Evolutionary conservation across 2,888 invertebrate genomes (phyloP).

Genomic region (Onchidella celtica): DNA sequence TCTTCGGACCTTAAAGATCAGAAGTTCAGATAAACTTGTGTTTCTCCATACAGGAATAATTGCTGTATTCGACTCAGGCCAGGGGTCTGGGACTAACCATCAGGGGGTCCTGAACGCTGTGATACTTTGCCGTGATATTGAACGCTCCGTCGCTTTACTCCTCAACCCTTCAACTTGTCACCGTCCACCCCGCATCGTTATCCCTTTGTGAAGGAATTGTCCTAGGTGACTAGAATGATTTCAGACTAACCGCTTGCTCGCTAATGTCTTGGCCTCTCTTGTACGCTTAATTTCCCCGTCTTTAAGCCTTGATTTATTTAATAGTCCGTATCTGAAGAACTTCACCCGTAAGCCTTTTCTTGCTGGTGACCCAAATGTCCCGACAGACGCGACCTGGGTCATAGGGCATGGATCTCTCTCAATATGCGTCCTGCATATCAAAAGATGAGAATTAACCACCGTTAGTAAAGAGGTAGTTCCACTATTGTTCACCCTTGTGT

Average conservation of each 20-base stretch:
- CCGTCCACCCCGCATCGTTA: neutral
- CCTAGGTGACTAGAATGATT: neutral
- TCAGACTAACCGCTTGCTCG: constrained; percentile 10
- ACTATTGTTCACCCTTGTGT: neutral
- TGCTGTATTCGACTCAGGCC: neutral
- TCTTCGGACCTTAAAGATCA: constrained; percentile 3
- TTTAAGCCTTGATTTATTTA: constrained; percentile 35
- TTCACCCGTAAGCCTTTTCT: neutral
- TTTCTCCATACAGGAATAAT: neutral
- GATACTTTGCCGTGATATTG: constrained; percentile 21
- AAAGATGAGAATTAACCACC: neutral
- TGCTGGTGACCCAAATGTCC: neutral
- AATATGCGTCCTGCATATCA: neutral
- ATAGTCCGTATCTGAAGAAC: constrained; percentile 7
- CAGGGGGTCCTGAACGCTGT: too few species aligned
- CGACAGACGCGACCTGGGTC: constrained; percentile 15
- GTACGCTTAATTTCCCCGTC: constrained; percentile 13
- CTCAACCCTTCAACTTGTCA: neutral
- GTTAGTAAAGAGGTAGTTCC: neutral
- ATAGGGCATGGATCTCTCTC: constrained; percentile 17
- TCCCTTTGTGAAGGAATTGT: neutral
- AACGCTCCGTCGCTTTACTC: neutral
- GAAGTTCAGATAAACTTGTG: constrained; percentile 13
- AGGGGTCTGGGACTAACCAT: neutral
- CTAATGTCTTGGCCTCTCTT: constrained; percentile 6